Evolutionary conservation across 2,888 invertebrate genomes (phyloP).

Genomic region (Caenorhabditis wallacei): DNA sequence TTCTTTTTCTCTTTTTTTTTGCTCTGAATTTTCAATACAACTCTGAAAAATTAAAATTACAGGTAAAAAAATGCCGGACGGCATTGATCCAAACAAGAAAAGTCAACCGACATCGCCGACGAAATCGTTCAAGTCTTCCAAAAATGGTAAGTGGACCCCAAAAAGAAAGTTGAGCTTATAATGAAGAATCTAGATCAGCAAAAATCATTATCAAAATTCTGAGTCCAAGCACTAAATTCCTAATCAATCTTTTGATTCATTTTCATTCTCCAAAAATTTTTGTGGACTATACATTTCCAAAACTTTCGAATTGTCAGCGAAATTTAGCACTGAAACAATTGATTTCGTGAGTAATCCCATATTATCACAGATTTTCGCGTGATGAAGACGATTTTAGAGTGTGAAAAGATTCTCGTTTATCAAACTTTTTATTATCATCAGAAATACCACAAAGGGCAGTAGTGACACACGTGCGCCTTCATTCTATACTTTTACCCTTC

Average conservation of each 20-base stretch:
- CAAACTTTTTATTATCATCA: conserved; percentile 11
- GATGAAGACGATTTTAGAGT: conserved; percentile 37
- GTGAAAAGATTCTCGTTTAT: conserved; percentile 20
- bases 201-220: no score
- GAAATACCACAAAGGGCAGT: conserved; percentile 30
- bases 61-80: conserved; percentile 49
- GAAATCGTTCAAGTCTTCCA: conserved; percentile 46
- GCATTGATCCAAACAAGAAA: conserved; percentile 32
- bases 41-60: conserved; percentile 31
- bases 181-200: no score
- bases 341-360: conserved; percentile 41
- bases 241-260: no score
- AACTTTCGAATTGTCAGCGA: conserved; percentile 15
- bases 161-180: no score
- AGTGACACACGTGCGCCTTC: conserved; percentile 29
- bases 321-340: conserved; percentile 17
- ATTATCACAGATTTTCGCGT: conserved; percentile 36
- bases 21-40: no score
- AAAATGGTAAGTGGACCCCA: conserved; percentile 48
- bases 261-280: no score
- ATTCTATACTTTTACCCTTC: conserved; percentile 3
- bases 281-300: no score
- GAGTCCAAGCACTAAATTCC: no score
- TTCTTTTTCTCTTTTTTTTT: neutral
- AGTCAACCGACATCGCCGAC: conserved; percentile 54